Conservation (phyloP, 35 echinoderm and acorn worm species). For the Strongylocentrotus purpuratus region DNA sequence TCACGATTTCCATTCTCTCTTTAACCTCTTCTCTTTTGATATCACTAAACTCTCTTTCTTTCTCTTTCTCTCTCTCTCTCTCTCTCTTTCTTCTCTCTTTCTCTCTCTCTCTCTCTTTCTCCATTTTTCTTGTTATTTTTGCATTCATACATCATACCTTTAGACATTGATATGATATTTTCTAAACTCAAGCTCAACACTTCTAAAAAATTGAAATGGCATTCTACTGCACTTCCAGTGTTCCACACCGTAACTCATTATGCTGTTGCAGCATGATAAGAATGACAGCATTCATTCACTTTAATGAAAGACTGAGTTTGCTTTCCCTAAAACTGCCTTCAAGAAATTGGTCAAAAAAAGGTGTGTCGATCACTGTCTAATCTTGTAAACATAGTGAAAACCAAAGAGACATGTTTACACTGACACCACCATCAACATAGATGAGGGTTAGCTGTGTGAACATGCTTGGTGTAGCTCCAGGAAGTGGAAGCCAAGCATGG, state of each 20-base stretch:
- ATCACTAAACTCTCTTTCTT: too few species aligned
- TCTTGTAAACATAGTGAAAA: background rate
- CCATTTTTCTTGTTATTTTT: background rate
- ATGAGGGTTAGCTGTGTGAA: background rate
- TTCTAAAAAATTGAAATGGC: too few species aligned
- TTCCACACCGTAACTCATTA: background rate
- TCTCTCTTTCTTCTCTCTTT: background rate
- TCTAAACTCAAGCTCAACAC: background rate
- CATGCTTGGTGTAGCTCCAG: background rate
- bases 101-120: too few species aligned
- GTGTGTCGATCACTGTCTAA: background rate
- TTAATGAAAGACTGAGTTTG: background rate
- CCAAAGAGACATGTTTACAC: background rate
- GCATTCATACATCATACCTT: background rate
- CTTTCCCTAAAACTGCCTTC: background rate
- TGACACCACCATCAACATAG: background rate
- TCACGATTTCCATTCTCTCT: background rate
- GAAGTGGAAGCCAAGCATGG: conserved; percentile 8
- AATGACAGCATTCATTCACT: background rate
- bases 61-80: too few species aligned
- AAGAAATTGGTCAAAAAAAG: background rate
- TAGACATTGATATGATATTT: background rate
- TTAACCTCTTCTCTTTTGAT: background rate
- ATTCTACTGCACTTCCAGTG: background rate
- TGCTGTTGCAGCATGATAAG: background rate